Conservation (phyloP, 2,888 invertebrate genomes). For the Serrognathus titanus region DNA sequence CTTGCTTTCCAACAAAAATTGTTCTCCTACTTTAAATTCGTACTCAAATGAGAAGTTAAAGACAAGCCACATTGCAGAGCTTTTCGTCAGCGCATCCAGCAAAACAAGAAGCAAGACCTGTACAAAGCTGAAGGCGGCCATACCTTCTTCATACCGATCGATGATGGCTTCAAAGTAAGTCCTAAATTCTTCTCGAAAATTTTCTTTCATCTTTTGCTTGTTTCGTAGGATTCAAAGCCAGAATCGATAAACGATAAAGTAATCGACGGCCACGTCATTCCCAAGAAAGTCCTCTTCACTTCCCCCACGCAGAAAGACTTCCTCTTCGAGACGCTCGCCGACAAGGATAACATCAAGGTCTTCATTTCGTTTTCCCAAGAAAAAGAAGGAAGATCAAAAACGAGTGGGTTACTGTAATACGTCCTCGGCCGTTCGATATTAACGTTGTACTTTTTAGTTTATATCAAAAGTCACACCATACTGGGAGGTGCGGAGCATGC, state of each 20-base stretch:
- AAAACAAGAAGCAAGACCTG: slow-evolving; percentile 69
- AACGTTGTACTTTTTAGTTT: slow-evolving; percentile 56
- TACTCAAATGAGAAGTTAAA: too few relatives aligned
- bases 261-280: slow-evolving; percentile 87
- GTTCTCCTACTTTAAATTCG: too few relatives aligned
- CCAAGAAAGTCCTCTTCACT: slow-evolving; percentile 82
- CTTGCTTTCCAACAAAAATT: too few relatives aligned
- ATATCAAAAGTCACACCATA: slow-evolving; percentile 81
- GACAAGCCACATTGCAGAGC: slow-evolving; percentile 50
- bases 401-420: slow-evolving; percentile 51
- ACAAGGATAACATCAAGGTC: slow-evolving; percentile 79
- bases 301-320: slow-evolving; percentile 71
- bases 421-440: not conserved
- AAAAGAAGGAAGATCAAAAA: slow-evolving; percentile 61
- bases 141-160: slow-evolving; percentile 89
- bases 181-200: slow-evolving; percentile 1
- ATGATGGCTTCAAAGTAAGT: slow-evolving; percentile 81
- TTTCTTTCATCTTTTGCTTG: slow-evolving; percentile 4
- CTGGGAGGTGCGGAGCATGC: slow-evolving; percentile 74
- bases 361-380: slow-evolving; percentile 74
- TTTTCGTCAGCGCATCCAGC: slow-evolving; percentile 72
- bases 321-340: slow-evolving; percentile 77
- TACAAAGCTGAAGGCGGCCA: slow-evolving; percentile 75
- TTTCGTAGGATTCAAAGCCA: slow-evolving; percentile 37
- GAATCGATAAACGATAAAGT: slow-evolving; percentile 79